phyloP scores from a whole-genome alignment of 2,797 vertebrate species.

The Zalophus californianus region DNA sequence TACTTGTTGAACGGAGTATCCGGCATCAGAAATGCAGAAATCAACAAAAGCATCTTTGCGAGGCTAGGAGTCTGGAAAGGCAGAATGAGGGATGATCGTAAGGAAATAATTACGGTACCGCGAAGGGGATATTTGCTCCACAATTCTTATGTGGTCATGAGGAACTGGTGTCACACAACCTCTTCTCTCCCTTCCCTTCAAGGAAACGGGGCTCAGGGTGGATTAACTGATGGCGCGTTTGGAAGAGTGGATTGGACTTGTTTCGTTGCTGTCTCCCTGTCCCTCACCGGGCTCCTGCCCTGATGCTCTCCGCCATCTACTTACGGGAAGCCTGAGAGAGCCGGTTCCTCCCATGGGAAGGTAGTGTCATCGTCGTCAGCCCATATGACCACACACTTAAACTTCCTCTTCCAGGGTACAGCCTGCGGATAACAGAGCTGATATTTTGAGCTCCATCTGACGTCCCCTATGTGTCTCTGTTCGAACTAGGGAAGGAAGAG shows the following conservation, averaged over 20 bases:
- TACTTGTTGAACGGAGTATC: not conserved
- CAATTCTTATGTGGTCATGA: not conserved
- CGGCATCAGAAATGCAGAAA: not conserved
- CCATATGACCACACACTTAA: not conserved
- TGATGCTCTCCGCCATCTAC: not conserved
- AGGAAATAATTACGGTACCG: not conserved
- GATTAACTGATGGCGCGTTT: not conserved
- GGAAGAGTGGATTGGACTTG: not conserved
- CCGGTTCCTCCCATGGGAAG: not conserved
- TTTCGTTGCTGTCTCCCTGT: not conserved
- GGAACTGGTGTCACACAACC: not conserved
- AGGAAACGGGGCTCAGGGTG: not conserved
- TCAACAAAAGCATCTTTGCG: not conserved
- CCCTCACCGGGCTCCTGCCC: no score
- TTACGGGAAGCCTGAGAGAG: not conserved
- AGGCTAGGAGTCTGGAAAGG: not conserved
- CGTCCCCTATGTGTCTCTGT: not conserved
- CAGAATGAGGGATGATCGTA: not conserved
- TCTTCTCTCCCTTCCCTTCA: not conserved
- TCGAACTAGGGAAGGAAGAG: not conserved
- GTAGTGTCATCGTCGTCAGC: not conserved
- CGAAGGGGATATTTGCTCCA: not conserved
- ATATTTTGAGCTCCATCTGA: not conserved
- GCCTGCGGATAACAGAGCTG: not conserved
- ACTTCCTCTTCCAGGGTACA: not conserved